These are phyloP conservation scores for Schrankia costaestrigalis DNA, from an alignment of 2,888 invertebrate genomes.

Conservation along the genomic window DNA sequence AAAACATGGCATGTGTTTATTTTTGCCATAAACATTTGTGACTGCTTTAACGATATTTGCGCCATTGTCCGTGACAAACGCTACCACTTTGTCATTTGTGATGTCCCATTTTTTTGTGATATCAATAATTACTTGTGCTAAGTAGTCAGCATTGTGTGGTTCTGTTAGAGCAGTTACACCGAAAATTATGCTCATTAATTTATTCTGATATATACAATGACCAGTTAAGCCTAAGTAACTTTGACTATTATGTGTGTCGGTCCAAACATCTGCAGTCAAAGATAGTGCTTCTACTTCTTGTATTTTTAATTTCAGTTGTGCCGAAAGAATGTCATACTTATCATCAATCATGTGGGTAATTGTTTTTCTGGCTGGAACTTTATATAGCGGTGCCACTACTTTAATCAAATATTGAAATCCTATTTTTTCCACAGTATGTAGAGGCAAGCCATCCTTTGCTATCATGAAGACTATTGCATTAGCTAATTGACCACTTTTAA, in stretches of 20 bases:
- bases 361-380: constrained; percentile 28
- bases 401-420: constrained; percentile 21
- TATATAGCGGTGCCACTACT: constrained; percentile 18
- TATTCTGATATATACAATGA: constrained; percentile 22
- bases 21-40: constrained; percentile 30
- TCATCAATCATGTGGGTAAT: constrained; percentile 18
- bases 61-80: constrained; percentile 34
- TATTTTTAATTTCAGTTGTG: constrained; percentile 24
- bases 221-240: constrained; percentile 27
- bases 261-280: constrained; percentile 30
- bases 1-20: constrained; percentile 13
- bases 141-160: constrained; percentile 26
- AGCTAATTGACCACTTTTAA: constrained; percentile 17
- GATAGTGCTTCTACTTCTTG: constrained; percentile 21
- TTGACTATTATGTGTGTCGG: constrained; percentile 17
- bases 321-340: constrained; percentile 27
- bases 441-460: constrained; percentile 23
- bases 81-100: constrained; percentile 28
- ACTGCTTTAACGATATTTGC: constrained; percentile 33
- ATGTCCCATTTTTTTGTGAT: constrained; percentile 24
- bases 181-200: constrained; percentile 23
- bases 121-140: constrained; percentile 19
- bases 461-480: constrained; percentile 17
- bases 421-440: constrained; percentile 18
- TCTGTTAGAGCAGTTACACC: constrained; percentile 22